Evolutionary conservation across 64 coral and sea anemone genomes (phyloP), one percentile per base, ranked within the genome.

Genomic region (Catalaphyllia jardinei): DNA sequence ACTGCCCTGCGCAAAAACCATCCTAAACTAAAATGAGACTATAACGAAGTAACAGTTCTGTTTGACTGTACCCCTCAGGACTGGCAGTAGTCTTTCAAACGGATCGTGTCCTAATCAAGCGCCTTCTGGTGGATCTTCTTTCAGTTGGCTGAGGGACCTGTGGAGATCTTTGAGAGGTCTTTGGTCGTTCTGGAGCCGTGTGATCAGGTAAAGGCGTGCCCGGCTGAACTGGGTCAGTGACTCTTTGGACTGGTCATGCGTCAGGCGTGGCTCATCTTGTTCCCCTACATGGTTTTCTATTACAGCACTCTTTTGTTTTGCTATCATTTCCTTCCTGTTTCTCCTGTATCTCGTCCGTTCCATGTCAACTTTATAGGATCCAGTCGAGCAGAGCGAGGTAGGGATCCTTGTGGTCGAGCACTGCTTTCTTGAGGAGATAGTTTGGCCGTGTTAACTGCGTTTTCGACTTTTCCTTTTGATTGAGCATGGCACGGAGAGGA

Each of bases 391-490:
- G 46, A 61, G 90, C 83, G 8, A 87, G 90, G 42, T 92, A 77
- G 18, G 91, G 76, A 72, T 87, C 62, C 24, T 76, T 59, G 65
- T 92, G 86, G 35, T 75, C 42, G 18, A 65, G 10, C 39, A 9
- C 14, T 38, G 79, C 79, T 73, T 91, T 91, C 80, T 91, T 91
- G 42, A 84, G 50, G 22, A 91, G 64, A n/a, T 73, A 24, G 42
- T 75, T 91, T 91, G 27, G 72, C 79, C 12, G 67, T 67, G 75
- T 79, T 87, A 29, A 92, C 73, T 51, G 83, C 54, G 12, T 87
- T 87, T 42, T 92, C 83, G 11, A 33, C 82, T 83, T 87, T 92
- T 25, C 89, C 89, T 31, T 91, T 91, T 71, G 89, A 91, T 91
- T 31, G 69, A 61, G 71, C 69, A 61, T 85, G 20, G 28, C 87